Evolutionary conservation across 1,140 invertebrate species (phyloP), one percentile per base, ranked within the genome.

Genomic region (Telenomus remus): DNA sequence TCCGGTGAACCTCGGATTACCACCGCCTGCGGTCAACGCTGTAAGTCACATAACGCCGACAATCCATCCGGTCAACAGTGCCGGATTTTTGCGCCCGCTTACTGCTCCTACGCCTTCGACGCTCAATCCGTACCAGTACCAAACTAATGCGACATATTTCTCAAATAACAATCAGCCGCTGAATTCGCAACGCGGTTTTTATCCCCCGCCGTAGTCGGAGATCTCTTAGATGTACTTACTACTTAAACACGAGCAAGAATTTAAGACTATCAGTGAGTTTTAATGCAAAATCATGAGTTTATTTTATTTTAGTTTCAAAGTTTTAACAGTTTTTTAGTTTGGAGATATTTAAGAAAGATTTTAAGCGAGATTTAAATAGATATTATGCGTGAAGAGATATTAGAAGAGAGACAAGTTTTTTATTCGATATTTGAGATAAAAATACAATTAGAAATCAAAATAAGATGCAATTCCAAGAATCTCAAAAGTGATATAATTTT

Each of bases 41-140:
- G 81, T 87, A 68, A 87, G 86, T 78, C 86, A 87, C 37, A 85
- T 88, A 16, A 85, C 84, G 6, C 80, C 85, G 39, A 59, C 85
- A 7, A 86, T 87, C 56, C 85, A 86, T 46, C 46, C 48, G 13
- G 76, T 85, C 8, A 80, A 80, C 47, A 65, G 82, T 0, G 37
- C 80, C 0, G 64, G 76, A 34, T 54, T 82, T 12, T 81, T 86
- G 27, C 76, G 86, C 7, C 59, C 82, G 43, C 56, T 83, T 14
- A 78, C 84, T 13, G 51, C 76, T 11, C 78, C 85, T 0, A 43
- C 76, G 1, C 42, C 79, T 9, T 57, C 80, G 12, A 55, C 79
- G 33, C 82, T 87, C 39, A 82, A 81, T 42, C 79, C 85, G 6
- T 88, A 87, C 53, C 61, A 80, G 7, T 88, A 87, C 66, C 83